phyloP scores from a whole-genome alignment of 2,113 vertebrate genomes.

The Oncorhynchus masou region DNA sequence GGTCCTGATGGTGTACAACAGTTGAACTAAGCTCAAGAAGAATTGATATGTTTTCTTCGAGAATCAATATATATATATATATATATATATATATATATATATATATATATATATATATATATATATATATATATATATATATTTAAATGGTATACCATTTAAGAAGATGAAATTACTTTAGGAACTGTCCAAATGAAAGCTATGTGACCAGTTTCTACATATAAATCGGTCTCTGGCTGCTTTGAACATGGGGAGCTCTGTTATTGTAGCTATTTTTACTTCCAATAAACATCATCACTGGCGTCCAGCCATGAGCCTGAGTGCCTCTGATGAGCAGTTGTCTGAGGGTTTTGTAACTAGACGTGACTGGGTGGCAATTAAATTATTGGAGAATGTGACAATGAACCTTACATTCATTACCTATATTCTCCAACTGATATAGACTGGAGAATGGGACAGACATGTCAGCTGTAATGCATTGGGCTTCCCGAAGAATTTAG shows the following conservation, averaged over 20 bases:
- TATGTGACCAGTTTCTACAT: neutral
- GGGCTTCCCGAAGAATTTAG: neutral
- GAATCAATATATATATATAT: no score
- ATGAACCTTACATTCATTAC: neutral
- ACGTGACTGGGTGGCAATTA: neutral
- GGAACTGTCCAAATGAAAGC: neutral
- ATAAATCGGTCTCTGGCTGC: neutral
- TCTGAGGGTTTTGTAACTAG: neutral
- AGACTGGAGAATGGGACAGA: neutral
- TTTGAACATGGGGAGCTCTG: neutral
- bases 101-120: no score
- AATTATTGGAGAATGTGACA: neutral
- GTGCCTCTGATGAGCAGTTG: conserved; percentile 1
- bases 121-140: no score
- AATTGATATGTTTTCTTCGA: no score
- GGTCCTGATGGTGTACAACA: neutral
- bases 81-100: no score
- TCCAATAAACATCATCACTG: neutral
- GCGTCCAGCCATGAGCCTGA: neutral
- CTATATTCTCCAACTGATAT: neutral
- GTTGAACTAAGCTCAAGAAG: no score
- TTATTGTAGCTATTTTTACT: neutral
- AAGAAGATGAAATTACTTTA: neutral
- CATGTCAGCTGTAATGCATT: neutral
- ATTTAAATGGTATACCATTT: neutral